phyloP scores from a whole-genome alignment of 1,140 invertebrate species.

The Camponotus vicinus region DNA sequence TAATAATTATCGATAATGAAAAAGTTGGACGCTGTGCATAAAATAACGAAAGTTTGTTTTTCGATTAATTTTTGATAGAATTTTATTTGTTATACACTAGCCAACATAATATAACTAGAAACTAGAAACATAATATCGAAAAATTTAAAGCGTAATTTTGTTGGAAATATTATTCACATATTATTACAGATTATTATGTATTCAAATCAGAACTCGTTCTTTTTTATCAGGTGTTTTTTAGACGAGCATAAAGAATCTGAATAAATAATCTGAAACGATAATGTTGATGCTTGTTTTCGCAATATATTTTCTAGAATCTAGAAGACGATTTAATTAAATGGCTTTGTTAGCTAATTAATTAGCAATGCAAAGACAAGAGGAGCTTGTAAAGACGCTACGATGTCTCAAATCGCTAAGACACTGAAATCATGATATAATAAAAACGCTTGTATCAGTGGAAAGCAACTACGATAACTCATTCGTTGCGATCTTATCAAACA shows the following conservation, averaged over 20 bases:
- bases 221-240: not conserved
- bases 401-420: not conserved
- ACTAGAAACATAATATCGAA: not conserved
- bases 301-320: not conserved
- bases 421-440: constrained; percentile 25
- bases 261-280: constrained; percentile 1
- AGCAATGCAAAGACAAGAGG: not conserved
- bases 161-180: not conserved
- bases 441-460: constrained; percentile 18
- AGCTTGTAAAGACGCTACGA: not conserved
- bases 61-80: not conserved
- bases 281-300: not conserved
- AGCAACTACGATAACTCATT: constrained; percentile 4
- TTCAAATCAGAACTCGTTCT: constrained; percentile 5
- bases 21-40: too few species aligned
- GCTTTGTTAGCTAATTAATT: not conserved
- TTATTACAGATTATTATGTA: not conserved
- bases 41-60: not conserved
- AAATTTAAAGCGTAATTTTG: not conserved
- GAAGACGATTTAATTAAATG: not conserved
- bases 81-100: not conserved
- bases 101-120: too few species aligned
- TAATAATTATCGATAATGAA: too few species aligned
- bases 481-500: constrained; percentile 37
- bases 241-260: not conserved